Conservation (phyloP, 2,113 vertebrate genomes). For the Thunnus thynnus region DNA sequence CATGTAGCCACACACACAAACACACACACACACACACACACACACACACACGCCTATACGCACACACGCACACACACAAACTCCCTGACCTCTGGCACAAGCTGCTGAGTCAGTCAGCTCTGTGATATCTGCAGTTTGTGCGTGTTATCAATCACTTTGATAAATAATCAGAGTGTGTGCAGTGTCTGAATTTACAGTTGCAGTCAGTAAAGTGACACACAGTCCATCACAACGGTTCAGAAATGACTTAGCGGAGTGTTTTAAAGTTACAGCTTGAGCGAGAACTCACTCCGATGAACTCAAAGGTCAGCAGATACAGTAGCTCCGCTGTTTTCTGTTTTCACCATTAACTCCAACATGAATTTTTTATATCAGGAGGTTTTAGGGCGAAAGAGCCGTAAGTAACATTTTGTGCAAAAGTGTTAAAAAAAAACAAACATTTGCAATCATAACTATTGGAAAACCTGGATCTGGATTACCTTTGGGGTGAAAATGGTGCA, state of each 20-base stretch:
- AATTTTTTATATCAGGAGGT: too few species aligned
- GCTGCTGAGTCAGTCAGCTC: conserved; percentile 1
- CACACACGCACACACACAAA: conserved; percentile 17
- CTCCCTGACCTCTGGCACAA: conserved; percentile 37
- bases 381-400: too few species aligned
- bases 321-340: too few species aligned
- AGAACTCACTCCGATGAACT: not conserved
- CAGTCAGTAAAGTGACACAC: conserved; percentile 13
- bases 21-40: not conserved
- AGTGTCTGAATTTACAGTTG: conserved; percentile 43
- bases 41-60: conserved; percentile 21
- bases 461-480: too few species aligned
- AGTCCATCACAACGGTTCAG: conserved; percentile 19
- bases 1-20: conserved; percentile 4
- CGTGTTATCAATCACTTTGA: not conserved
- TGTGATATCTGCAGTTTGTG: not conserved
- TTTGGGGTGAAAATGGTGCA: too few species aligned
- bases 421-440: too few species aligned
- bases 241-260: conserved; percentile 3
- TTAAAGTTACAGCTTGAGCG: not conserved
- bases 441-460: too few species aligned
- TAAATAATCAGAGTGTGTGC: conserved; percentile 3
- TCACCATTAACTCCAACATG: too few species aligned
- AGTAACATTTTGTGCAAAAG: too few species aligned
- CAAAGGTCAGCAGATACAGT: not conserved